Conservation (phyloP, 1,140 invertebrate genomes). For the Psix sp. region DNA sequence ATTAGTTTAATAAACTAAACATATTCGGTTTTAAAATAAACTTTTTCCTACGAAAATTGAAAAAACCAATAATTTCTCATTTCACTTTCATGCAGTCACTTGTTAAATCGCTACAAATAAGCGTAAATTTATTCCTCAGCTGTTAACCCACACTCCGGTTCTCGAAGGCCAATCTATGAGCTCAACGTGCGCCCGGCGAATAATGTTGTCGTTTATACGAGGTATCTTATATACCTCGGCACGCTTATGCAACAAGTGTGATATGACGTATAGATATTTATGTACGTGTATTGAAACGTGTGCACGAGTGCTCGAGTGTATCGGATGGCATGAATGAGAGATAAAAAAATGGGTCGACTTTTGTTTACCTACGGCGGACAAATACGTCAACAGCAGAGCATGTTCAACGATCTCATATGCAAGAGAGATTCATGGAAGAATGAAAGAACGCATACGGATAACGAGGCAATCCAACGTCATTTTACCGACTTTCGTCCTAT, state of each 20-base stretch:
- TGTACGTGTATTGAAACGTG: conserved; percentile 22
- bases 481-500: too few relatives aligned
- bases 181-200: conserved; percentile 9
- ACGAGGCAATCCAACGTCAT: conserved; percentile 6
- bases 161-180: conserved; percentile 18
- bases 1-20: too few relatives aligned
- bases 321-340: conserved; percentile 19
- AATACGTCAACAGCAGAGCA: conserved; percentile 59
- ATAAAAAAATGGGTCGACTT: conserved; percentile 63
- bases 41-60: too few relatives aligned
- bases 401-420: conserved; percentile 17
- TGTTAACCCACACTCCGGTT: neutral
- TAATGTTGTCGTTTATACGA: conserved; percentile 35
- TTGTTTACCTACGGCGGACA: conserved; percentile 58
- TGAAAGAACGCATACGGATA: too few relatives aligned
- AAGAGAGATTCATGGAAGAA: conserved; percentile 23
- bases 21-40: too few relatives aligned
- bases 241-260: conserved; percentile 66
- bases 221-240: conserved; percentile 40
- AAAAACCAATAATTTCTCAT: too few relatives aligned
- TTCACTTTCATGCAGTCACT: too few relatives aligned
- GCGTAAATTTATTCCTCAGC: conserved; percentile 2
- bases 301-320: conserved; percentile 8
- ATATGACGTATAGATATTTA: conserved; percentile 44
- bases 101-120: conserved; percentile 1